Percentiles rank a stretch among this genome's conserved stretches.
Conservation (phyloP, 2,113 vertebrate genomes). For the Atrichornis clamosus region DNA sequence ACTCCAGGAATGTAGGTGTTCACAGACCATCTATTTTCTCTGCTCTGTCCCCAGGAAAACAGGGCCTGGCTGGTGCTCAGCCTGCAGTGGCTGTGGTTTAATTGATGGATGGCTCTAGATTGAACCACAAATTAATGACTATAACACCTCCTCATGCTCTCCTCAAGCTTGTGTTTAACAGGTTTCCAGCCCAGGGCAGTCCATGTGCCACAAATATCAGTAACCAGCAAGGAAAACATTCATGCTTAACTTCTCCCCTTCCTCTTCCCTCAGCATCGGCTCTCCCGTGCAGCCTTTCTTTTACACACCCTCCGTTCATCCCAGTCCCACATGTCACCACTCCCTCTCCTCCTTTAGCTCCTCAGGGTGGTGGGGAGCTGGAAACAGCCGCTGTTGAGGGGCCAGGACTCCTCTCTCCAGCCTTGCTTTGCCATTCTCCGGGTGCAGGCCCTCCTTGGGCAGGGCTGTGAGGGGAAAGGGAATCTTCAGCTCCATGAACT, state of each 20-base stretch:
- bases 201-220: accelerated
- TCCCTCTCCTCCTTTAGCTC: not conserved
- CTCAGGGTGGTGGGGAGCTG: not conserved
- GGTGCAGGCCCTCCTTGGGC: not conserved
- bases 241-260: not conserved
- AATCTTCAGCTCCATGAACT: not conserved
- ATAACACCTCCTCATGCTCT: not conserved
- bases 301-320: not conserved
- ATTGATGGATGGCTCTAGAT: not conserved
- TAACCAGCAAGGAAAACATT: not conserved
- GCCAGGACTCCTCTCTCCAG: not conserved
- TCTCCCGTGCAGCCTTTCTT: not conserved
- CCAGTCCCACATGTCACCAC: not conserved
- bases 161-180: not conserved
- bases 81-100: not conserved
- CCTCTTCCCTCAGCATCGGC: not conserved
- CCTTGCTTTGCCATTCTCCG: not conserved
- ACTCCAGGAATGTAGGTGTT: not conserved
- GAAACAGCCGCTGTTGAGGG: not conserved
- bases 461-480: not conserved
- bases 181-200: not conserved
- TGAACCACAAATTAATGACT: not conserved
- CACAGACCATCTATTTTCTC: not conserved
- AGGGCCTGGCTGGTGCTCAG: not conserved
- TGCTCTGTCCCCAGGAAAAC: not conserved